These are phyloP conservation scores for Otolemur crassicaudatus DNA, from an alignment of 2,797 vertebrate genomes.

Conservation along the genomic window DNA sequence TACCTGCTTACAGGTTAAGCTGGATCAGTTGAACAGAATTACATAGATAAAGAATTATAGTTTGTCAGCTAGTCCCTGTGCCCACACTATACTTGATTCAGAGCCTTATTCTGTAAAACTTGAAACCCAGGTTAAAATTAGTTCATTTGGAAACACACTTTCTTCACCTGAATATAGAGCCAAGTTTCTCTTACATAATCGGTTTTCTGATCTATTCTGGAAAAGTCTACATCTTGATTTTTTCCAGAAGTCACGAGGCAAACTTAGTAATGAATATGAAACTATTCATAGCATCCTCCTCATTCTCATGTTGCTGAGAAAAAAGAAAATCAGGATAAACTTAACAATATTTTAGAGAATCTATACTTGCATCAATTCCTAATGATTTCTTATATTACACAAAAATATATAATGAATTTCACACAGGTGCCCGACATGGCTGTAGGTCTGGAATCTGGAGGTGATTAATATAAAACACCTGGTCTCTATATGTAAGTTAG, in stretches of 20 bases:
- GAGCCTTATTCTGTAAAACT: not conserved
- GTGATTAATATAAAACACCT: not conserved
- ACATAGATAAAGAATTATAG: not conserved
- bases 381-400: not conserved
- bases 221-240: not conserved
- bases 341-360: not conserved
- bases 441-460: not conserved
- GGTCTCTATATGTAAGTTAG: not conserved
- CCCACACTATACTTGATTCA: not conserved
- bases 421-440: not conserved
- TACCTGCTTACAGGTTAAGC: not conserved
- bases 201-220: not conserved
- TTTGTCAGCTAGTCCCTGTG: not conserved
- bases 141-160: not conserved
- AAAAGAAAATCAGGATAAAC: not conserved
- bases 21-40: slow-evolving; percentile 30
- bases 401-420: not conserved
- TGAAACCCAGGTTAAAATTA: not conserved
- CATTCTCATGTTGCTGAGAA: not conserved
- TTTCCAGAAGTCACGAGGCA: not conserved
- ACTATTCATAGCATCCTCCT: not conserved
- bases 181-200: not conserved
- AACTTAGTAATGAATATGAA: not conserved
- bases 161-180: not conserved
- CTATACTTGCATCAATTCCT: not conserved